Conservation (phyloP, 2,888 invertebrate genomes). For the Ennomos fuscantarius region DNA sequence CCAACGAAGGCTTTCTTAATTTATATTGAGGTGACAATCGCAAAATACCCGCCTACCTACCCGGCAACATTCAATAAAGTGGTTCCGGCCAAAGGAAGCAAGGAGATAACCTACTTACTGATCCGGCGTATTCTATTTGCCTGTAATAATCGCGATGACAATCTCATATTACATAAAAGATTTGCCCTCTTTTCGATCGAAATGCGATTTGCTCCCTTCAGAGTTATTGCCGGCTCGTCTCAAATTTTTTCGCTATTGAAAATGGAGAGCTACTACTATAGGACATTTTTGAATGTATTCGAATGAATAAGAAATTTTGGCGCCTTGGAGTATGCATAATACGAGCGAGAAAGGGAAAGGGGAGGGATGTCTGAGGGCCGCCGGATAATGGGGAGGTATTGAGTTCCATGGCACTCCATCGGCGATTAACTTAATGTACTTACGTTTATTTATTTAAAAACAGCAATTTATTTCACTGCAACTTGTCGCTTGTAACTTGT, state of each 20-base stretch:
- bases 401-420: slow-evolving; percentile 29
- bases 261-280: slow-evolving; percentile 70
- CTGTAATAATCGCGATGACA: slow-evolving; percentile 86
- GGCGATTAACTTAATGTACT: slow-evolving; percentile 47
- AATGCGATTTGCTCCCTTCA: slow-evolving; percentile 83
- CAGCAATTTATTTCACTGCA: slow-evolving; percentile 25
- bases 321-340: slow-evolving; percentile 70
- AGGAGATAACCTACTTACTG: slow-evolving; percentile 84
- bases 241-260: slow-evolving; percentile 80
- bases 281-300: slow-evolving; percentile 78
- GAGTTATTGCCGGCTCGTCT: slow-evolving; percentile 79
- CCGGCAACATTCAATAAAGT: slow-evolving; percentile 78
- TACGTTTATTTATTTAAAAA: slow-evolving; percentile 25
- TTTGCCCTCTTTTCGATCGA: slow-evolving; percentile 83
- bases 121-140: slow-evolving; percentile 84
- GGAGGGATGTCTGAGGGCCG: slow-evolving; percentile 44
- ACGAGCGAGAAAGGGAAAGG: slow-evolving; percentile 46
- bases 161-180: slow-evolving; percentile 85
- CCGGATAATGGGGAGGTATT: slow-evolving; percentile 45
- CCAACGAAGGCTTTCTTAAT: slow-evolving; percentile 20
- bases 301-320: slow-evolving; percentile 80
- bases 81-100: slow-evolving; percentile 79
- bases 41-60: slow-evolving; percentile 53
- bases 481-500: neutral
- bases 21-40: slow-evolving; percentile 50